These are phyloP conservation scores for Electrophaes corylata DNA, from an alignment of 2,888 invertebrate genomes.

Conservation along the genomic window DNA sequence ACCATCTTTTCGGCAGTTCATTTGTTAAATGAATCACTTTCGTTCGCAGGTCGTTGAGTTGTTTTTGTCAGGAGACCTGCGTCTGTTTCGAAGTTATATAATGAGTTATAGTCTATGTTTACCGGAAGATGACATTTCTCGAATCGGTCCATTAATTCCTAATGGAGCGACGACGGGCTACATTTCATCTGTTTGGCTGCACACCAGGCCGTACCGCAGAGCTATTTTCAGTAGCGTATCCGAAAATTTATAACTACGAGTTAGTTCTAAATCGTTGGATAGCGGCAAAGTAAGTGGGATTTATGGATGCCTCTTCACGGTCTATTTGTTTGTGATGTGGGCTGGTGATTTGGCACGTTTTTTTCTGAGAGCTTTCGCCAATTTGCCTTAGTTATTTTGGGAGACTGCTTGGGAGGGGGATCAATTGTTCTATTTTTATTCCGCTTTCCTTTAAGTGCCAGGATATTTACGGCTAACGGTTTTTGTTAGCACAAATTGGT, in stretches of 20 bases:
- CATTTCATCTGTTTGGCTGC: constrained; percentile 82
- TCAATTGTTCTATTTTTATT: constrained; percentile 28
- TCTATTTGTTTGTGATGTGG: constrained; percentile 63
- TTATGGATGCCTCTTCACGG: constrained; percentile 68
- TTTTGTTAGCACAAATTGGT: constrained; percentile 12
- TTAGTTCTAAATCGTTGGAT: constrained; percentile 80
- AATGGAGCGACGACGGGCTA: constrained; percentile 76
- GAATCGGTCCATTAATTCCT: constrained; percentile 82
- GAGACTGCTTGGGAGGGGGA: constrained; percentile 23
- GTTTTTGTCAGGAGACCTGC: constrained; percentile 49
- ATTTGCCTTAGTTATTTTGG: constrained; percentile 37
- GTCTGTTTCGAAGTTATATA: constrained; percentile 51
- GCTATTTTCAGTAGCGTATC: constrained; percentile 78
- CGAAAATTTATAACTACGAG: constrained; percentile 78
- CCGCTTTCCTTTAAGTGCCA: constrained; percentile 18
- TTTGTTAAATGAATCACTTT: constrained; percentile 68
- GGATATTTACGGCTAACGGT: constrained; percentile 20
- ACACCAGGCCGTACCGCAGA: constrained; percentile 71
- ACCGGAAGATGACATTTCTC: constrained; percentile 81
- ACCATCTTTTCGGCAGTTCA: constrained; percentile 63
- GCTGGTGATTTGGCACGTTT: constrained; percentile 39
- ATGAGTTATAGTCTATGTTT: constrained; percentile 76
- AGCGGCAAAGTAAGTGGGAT: constrained; percentile 74
- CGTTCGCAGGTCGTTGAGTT: constrained; percentile 58
- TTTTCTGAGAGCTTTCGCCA: constrained; percentile 44